A percentile compares a stretch with the other conserved stretches of the same genome.
These are phyloP conservation scores for Popillia japonica DNA, from an alignment of 1,140 invertebrate species.

Conservation along the genomic window DNA sequence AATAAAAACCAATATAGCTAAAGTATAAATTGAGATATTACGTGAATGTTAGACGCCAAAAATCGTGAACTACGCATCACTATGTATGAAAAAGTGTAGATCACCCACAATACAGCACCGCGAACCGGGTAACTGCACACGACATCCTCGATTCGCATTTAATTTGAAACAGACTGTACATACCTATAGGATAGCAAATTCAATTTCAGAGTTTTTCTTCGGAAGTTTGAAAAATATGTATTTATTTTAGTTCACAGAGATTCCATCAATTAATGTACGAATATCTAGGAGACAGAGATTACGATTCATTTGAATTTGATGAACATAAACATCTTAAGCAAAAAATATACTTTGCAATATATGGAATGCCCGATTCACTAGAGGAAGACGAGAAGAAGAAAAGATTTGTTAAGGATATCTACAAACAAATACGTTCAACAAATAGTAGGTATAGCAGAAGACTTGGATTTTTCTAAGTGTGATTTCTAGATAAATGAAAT, in stretches of 20 bases:
- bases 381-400: conserved; percentile 36
- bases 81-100: too few species aligned
- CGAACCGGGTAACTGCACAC: too few species aligned
- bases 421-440: conserved; percentile 9
- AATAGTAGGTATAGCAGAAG: conserved; percentile 33
- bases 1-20: too few species aligned
- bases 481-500: conserved; percentile 5
- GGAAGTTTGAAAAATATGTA: background rate
- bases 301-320: conserved; percentile 51
- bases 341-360: conserved; percentile 54
- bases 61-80: too few species aligned
- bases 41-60: too few species aligned
- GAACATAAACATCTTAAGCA: conserved; percentile 49
- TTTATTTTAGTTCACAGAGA: conserved; percentile 42
- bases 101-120: too few species aligned
- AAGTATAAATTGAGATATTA: too few species aligned
- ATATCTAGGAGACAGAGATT: conserved; percentile 53
- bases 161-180: too few species aligned
- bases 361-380: conserved; percentile 45
- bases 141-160: too few species aligned
- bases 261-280: conserved; percentile 52
- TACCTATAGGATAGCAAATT: too few species aligned
- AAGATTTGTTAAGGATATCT: background rate
- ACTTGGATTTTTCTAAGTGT: background rate
- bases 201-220: too few species aligned